These are phyloP conservation scores for Coenonympha arcania DNA, from an alignment of 2,888 invertebrate genomes.

Conservation along the genomic window DNA sequence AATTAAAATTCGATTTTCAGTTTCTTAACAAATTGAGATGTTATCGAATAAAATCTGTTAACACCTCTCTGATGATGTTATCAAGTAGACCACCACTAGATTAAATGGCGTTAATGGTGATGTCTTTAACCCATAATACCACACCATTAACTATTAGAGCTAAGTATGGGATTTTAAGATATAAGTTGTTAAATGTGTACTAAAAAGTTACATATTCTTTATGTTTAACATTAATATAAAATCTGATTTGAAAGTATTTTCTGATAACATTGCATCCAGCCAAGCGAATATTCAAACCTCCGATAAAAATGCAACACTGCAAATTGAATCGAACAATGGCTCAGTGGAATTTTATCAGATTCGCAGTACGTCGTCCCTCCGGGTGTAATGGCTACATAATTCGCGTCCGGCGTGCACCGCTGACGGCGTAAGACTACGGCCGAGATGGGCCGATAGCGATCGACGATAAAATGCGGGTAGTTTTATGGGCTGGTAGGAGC, in stretches of 20 bases:
- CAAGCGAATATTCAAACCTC: neutral
- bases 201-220: no score
- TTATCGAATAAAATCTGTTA: no score
- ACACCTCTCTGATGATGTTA: neutral
- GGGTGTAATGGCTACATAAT: constrained; percentile 57
- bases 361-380: constrained; percentile 46
- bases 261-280: constrained; percentile 14
- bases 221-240: no score
- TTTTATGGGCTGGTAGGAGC: constrained; percentile 59
- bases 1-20: no score
- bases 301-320: constrained; percentile 15
- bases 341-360: constrained; percentile 43
- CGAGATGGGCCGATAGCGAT: constrained; percentile 57
- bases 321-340: constrained; percentile 33
- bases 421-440: constrained; percentile 53
- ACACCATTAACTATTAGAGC: no score
- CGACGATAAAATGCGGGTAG: constrained; percentile 58
- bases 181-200: no score
- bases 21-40: no score
- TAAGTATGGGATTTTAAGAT: no score
- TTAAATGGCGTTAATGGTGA: no score
- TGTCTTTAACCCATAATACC: no score
- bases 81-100: no score
- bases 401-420: constrained; percentile 50
- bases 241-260: neutral